Base-by-base conservation (phyloP, 2,888 invertebrate genomes). In the Sepiola atlantica region DNA sequence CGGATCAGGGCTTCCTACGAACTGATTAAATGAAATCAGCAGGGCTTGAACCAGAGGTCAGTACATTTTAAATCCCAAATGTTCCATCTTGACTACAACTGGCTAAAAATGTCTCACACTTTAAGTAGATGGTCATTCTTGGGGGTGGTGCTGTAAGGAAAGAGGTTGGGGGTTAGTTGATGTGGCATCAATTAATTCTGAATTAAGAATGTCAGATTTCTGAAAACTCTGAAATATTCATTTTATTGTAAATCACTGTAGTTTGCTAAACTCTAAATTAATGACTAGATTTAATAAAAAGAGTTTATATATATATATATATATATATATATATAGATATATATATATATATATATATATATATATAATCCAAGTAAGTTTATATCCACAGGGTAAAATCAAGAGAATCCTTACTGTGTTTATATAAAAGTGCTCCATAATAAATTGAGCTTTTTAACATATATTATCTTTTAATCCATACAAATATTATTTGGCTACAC, bases 141-240 rank as follows among this genome's bases (percentile, higher is more conserved):
- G n/a, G 0, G 32, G 32, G 12, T 18, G 2, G 45, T 57, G 57
- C 21, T 20, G 21, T 57, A 18, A 21, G 55, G 55, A 21, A 20
- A 1, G 55, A 16, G n/a, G n/a, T 77, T 20, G 14, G 77, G 12
- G 77, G 28, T 0, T 32, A 14, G 77, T 77, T 32, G 77, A 77
- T 77, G 14, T n/a, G 77, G n/a, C 77, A 77, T n/a, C 77, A 77
- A 77, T 77, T 77, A 77, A 77, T 32, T 77, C 77, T 77, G 77
- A 77, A 77, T 77, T 77, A 77, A 77, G 77, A 77, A 77, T 77
- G 77, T 77, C 77, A 77, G 77, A 77, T 77, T 77, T 77, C 77
- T 77, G 77, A 77, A 77, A 77, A 77, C n/a, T 77, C 77, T 77
- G 77, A 77, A 77, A 77, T 32, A 77, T 77, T 77, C 77, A 77